phyloP scores from a whole-genome alignment of 2,797 vertebrate species.

The Mico argentatus region DNA sequence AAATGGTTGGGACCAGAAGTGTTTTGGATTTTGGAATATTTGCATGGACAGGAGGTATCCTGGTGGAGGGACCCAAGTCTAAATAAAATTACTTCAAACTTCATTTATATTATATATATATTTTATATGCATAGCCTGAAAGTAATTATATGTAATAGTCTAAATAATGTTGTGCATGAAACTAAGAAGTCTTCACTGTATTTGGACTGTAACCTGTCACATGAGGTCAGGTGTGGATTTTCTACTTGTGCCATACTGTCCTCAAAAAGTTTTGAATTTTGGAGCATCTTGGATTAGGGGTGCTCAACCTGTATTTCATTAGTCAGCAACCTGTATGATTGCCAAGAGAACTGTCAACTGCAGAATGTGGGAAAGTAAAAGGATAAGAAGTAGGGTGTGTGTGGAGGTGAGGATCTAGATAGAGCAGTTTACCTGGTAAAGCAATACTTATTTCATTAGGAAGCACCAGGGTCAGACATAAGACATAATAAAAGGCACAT shows the following conservation, averaged over 20 bases:
- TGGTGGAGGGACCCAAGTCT: neutral
- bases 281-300: neutral
- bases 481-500: neutral
- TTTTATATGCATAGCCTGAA: neutral
- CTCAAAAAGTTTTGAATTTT: neutral
- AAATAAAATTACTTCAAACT: neutral
- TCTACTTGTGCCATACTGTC: neutral
- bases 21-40: neutral
- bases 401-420: neutral
- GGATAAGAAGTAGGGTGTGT: neutral
- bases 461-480: neutral
- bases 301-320: neutral
- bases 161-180: neutral
- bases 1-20: neutral
- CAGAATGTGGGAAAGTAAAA: neutral
- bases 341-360: neutral
- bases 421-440: neutral
- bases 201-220: neutral
- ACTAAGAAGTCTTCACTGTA: neutral
- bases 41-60: neutral
- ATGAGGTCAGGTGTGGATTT: neutral
- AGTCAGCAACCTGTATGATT: neutral
- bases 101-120: neutral
- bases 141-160: neutral
- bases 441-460: neutral